Evolutionary conservation across 2,113 vertebrate species (phyloP).

Genomic region (Amazona guildingii): DNA sequence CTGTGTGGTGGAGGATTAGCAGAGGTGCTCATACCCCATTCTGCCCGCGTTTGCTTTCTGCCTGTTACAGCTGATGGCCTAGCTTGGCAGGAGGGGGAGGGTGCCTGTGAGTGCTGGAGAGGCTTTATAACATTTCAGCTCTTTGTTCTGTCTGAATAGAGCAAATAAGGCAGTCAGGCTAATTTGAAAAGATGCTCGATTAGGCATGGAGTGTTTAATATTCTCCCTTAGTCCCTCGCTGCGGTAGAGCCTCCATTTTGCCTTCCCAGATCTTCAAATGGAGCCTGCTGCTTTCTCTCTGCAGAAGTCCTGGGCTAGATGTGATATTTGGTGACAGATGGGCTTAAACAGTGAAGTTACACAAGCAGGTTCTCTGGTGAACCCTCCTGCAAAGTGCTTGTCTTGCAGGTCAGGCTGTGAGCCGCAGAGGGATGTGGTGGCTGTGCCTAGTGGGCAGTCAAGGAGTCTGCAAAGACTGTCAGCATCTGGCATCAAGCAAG

Average conservation of each 20-base stretch:
- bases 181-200: slow-evolving; percentile 65
- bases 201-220: slow-evolving; percentile 60
- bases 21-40: neutral
- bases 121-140: slow-evolving; percentile 53
- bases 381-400: neutral
- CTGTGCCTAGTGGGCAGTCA: neutral
- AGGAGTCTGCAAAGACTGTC: neutral
- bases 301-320: neutral
- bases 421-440: neutral
- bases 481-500: neutral
- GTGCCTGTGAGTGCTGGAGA: slow-evolving; percentile 8
- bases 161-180: slow-evolving; percentile 54
- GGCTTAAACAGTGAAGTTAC: neutral
- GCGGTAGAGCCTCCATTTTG: slow-evolving; percentile 19
- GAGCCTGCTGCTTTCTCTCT: neutral
- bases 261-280: neutral
- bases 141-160: slow-evolving; percentile 67
- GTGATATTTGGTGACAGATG: neutral
- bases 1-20: neutral
- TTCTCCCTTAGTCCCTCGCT: slow-evolving; percentile 2
- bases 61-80: neutral
- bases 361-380: neutral
- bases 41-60: neutral
- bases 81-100: neutral
- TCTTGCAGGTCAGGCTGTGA: neutral